A percentile compares a stretch with the other conserved stretches of the same genome.
These are phyloP conservation scores for Zele albiditarsus DNA, from an alignment of 2,888 invertebrate species.

Conservation along the genomic window DNA sequence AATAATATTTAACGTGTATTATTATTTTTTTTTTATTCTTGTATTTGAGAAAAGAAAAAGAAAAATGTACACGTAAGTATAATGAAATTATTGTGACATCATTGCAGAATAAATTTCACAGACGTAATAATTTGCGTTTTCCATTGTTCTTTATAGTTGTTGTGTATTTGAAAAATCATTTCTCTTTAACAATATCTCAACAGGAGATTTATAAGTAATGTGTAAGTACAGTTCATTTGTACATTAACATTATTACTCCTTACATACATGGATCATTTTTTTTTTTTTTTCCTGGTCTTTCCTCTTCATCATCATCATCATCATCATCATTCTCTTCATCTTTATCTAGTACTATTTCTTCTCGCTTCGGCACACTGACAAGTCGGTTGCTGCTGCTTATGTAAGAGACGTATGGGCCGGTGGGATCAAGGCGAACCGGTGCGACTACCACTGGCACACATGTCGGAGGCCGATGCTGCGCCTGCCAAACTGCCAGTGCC, in stretches of 20 bases:
- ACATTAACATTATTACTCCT: background rate
- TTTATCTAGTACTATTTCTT: background rate
- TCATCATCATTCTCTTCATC: background rate
- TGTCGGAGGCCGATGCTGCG: conserved; percentile 48
- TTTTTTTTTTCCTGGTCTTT: background rate
- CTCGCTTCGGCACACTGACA: conserved; percentile 5
- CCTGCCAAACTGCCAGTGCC: conserved; percentile 52
- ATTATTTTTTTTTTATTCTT: no score
- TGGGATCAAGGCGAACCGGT: conserved; percentile 70
- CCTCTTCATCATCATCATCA: background rate
- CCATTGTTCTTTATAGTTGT: background rate
- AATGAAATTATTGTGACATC: background rate
- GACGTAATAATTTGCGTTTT: background rate
- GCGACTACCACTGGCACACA: conserved; percentile 53
- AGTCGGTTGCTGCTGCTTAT: conserved; percentile 55
- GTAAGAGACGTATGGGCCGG: conserved; percentile 62
- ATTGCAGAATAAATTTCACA: background rate
- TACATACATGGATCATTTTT: background rate
- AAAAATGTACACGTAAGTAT: no score
- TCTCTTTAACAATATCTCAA: background rate
- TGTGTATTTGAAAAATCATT: background rate
- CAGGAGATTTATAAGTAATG: background rate
- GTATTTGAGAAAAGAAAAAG: no score
- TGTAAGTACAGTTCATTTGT: background rate
- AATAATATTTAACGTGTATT: no score